Conservation (phyloP, 2,113 vertebrate species). For the Macrotis lagotis region DNA sequence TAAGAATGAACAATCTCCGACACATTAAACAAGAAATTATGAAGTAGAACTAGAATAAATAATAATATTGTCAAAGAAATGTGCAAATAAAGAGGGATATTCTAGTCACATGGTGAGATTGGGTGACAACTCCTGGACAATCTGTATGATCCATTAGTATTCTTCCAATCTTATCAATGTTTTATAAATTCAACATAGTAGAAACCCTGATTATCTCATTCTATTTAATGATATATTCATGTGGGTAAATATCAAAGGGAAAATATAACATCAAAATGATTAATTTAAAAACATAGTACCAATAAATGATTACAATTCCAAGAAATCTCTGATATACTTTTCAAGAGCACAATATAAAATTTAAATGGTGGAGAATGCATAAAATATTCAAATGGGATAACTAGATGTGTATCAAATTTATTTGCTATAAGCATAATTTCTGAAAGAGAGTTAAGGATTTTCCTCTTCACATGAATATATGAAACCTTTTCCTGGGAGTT, state of each 20-base stretch:
- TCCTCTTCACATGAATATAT: constrained; percentile 62
- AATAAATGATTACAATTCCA: constrained; percentile 53
- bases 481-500: constrained; percentile 30
- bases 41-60: not conserved
- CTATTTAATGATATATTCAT: not conserved
- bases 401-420: constrained; percentile 66
- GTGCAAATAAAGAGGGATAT: not conserved
- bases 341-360: constrained; percentile 66
- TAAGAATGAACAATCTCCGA: not conserved
- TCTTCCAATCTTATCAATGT: not conserved
- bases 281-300: constrained; percentile 44
- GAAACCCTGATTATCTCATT: not conserved
- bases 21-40: not conserved
- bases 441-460: constrained; percentile 64
- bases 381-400: constrained; percentile 70
- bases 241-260: constrained; percentile 32
- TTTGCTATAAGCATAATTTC: constrained; percentile 68
- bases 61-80: not conserved
- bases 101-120: not conserved
- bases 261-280: constrained; percentile 60
- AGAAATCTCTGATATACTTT: constrained; percentile 55
- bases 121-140: not conserved
- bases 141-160: not conserved
- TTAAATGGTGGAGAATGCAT: constrained; percentile 56
- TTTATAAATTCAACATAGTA: not conserved